Percentiles rank a stretch among this genome's conserved stretches.
Evolutionary conservation across 64 coral and sea anemone species (phyloP).

Genomic region (Trachythela sp.): DNA sequence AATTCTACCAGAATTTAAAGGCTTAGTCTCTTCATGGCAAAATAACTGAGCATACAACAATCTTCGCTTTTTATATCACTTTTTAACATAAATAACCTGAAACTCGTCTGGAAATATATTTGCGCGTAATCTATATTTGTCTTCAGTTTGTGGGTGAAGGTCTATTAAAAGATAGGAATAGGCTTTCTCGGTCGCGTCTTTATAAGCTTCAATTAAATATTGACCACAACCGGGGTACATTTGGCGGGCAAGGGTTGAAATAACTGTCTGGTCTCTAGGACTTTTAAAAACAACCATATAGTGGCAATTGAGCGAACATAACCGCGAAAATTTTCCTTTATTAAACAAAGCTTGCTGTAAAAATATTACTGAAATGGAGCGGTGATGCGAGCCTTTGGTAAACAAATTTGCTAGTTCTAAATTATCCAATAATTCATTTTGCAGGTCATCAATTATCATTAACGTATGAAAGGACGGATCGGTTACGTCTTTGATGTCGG

Average conservation of each 20-base stretch:
- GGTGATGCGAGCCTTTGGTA: slow-evolving; percentile 22
- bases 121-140: slow-evolving; percentile 34
- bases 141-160: slow-evolving; percentile 35
- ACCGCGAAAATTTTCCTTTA: neutral
- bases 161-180: slow-evolving; percentile 39
- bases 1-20: neutral
- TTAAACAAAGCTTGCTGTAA: slow-evolving; percentile 2
- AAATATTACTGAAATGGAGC: slow-evolving; percentile 20
- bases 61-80: too few species aligned
- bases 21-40: too few species aligned
- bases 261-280: slow-evolving; percentile 26
- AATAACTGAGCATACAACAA: neutral
- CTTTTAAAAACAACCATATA: slow-evolving; percentile 41
- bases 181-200: slow-evolving; percentile 33
- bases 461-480: neutral
- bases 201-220: slow-evolving; percentile 34
- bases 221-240: slow-evolving; percentile 37
- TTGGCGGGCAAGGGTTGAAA: slow-evolving; percentile 35
- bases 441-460: neutral
- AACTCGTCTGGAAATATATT: slow-evolving; percentile 39
- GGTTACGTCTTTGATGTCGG: neutral
- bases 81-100: neutral
- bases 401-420: slow-evolving; percentile 25
- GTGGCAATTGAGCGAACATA: neutral
- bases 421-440: neutral